Base-by-base conservation (phyloP, 2,888 invertebrate species). In the Notocelia uddmanniana region DNA sequence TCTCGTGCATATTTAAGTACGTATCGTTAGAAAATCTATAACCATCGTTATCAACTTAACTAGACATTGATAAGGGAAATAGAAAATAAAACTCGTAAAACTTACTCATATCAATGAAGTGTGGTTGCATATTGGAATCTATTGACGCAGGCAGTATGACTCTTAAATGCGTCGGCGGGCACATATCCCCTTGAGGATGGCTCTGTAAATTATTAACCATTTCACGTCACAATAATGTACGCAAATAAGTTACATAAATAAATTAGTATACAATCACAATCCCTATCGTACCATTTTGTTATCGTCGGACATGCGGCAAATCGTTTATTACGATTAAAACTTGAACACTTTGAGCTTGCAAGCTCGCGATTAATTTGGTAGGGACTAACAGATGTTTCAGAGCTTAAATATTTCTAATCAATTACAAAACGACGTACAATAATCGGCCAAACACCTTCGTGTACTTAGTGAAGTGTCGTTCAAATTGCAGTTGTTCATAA, bases 91-190 rank as follows among this genome's bases (percentile, higher is more conserved):
- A 69, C 23, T 31, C 13, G 18, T 37, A 52, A 55, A 76, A 85
- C 91, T 84, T 79, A 93, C 92, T 89, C 76, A 91, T 83, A 74
- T 90, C 90, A 74, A 90, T 83, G 80, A 89, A 91, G 34, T 89
- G 86, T 57, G 91, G 89, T 74, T 91, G 89, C 82, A 89, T 80
- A 79, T 79, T 87, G 60, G 80, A 77, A 13, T 89, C 91, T 75
- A 88, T 81, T 11, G 87, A 76, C 15, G 87, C 77, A 37, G 93
- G 92, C 76, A 93, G 80, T 75, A 93, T 89, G 68, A 93, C 92
- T 78, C 91, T 83, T 50, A 93, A 83, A 74, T 92, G 92, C 67
- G 88, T 83, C 77, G 90, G 79, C 50, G 88, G 85, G 68, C 85
- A 85, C 73, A 89, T 81, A 79, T 93, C 92, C 78, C 79, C 81